Base-by-base conservation (phyloP, 2,113 vertebrate genomes). In the Grallaria varia region DNA sequence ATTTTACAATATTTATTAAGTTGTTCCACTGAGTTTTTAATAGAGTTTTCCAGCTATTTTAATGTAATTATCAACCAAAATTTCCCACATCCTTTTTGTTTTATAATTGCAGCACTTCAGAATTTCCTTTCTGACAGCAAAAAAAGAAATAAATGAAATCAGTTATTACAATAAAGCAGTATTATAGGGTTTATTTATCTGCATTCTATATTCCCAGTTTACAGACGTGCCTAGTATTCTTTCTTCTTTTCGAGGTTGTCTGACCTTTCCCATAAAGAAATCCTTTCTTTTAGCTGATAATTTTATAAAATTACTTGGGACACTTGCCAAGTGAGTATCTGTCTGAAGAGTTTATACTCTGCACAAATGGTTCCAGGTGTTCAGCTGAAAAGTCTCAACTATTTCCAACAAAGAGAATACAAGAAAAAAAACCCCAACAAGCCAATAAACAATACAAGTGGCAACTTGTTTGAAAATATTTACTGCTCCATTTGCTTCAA, bases 221-320 rank as follows among this genome's bases (percentile, higher is more conserved):
- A 56, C 37, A 74, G 45, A 73, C 20, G 17, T 89, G 55, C 9
- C 9, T 86, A 10, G 12, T 62, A 58, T 64, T 19, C 40, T 95
- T 90, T 84, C 39, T 85, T 88, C 37, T 88, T 79, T 59, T 52
- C 72, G 56, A 85, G 40, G 27, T 55, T 85, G 21, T 47, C 62
- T 88, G 88, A 92, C 75, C 39, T 82, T 76, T 84, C 40, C 33
- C 30, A 39, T 76, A 55, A 72, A 79, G 44, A 80, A 90, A 83
- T 35, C 40, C 35, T 75, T 75, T 93, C 23, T 76, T 87, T 85
- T 75, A 85, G 58, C 53, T 79, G 69, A 81, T 92, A 95, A 87
- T 90, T 94, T 90, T 78, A 79, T 82, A 59, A 68, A 91, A 90
- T 89, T 62, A 23, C 67, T 45, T 76, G 49, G 62, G 62, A 92